phyloP scores from a whole-genome alignment of 2,113 vertebrate species.

The Ameiurus melas region DNA sequence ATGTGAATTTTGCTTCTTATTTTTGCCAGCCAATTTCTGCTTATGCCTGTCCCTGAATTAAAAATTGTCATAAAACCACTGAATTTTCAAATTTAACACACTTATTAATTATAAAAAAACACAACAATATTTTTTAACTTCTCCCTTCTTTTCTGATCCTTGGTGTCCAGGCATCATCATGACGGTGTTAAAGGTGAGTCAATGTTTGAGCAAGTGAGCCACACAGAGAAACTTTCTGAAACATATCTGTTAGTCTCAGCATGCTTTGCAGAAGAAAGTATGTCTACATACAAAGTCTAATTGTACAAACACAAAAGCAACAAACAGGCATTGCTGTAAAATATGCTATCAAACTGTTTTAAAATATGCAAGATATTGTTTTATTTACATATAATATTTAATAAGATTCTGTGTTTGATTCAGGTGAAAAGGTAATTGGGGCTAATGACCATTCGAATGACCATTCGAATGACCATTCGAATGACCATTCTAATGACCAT shows the following conservation, averaged over 20 bases:
- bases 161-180: slow-evolving; percentile 32
- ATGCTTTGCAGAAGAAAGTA: neutral
- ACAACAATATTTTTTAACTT: neutral
- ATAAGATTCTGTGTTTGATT: neutral
- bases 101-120: neutral
- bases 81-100: neutral
- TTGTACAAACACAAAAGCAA: neutral
- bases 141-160: neutral
- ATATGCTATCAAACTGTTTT: neutral
- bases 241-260: neutral
- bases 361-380: neutral
- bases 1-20: neutral
- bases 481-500: neutral
- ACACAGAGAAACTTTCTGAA: neutral
- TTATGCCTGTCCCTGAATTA: neutral
- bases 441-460: neutral
- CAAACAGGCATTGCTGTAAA: neutral
- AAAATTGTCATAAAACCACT: neutral
- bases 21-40: neutral
- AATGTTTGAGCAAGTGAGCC: neutral
- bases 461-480: too few relatives aligned
- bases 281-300: neutral
- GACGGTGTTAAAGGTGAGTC: slow-evolving; percentile 10
- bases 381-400: neutral
- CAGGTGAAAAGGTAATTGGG: neutral